Conservation (phyloP, 1,140 invertebrate genomes). For the Drosophila nasuta region DNA sequence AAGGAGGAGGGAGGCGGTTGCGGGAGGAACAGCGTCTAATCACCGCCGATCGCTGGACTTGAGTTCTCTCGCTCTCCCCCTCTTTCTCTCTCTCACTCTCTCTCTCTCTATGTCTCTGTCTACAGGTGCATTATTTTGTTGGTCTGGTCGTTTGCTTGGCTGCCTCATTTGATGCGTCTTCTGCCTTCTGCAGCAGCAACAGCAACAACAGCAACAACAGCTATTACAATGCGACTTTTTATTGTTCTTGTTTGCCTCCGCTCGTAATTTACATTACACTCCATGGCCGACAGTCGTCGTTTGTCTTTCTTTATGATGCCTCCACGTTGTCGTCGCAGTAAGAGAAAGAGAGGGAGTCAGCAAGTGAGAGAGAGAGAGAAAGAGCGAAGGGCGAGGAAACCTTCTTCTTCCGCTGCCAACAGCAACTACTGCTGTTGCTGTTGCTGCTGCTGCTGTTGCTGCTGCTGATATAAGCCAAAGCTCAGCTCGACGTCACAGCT, state of each 20-base stretch:
- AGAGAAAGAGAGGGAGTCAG: background rate
- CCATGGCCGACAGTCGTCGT: constrained; percentile 61
- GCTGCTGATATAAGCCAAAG: constrained; percentile 58
- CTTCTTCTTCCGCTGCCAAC: constrained; percentile 51
- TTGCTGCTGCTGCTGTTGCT: constrained; percentile 30
- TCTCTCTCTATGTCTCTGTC: background rate
- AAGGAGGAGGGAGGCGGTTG: too few relatives aligned
- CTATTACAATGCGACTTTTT: constrained; percentile 65
- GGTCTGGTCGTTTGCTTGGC: constrained; percentile 49
- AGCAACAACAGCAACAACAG: constrained; percentile 13
- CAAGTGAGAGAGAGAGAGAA: background rate
- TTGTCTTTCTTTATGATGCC: constrained; percentile 72
- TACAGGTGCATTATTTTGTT: constrained; percentile 19
- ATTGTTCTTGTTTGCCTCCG: constrained; percentile 70
- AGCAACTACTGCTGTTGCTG: background rate
- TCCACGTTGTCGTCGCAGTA: constrained; percentile 21
- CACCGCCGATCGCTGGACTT: constrained; percentile 47
- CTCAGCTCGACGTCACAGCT: constrained; percentile 66
- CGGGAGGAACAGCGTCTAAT: constrained; percentile 36
- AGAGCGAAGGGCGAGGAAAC: background rate
- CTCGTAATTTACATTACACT: constrained; percentile 75
- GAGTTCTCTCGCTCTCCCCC: too few relatives aligned
- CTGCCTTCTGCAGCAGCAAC: constrained; percentile 16
- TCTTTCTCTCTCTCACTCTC: too few relatives aligned
- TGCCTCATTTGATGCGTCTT: constrained; percentile 58